phyloP scores from a whole-genome alignment of 2,888 invertebrate genomes.

The Dyspetes luteomarginatus region DNA sequence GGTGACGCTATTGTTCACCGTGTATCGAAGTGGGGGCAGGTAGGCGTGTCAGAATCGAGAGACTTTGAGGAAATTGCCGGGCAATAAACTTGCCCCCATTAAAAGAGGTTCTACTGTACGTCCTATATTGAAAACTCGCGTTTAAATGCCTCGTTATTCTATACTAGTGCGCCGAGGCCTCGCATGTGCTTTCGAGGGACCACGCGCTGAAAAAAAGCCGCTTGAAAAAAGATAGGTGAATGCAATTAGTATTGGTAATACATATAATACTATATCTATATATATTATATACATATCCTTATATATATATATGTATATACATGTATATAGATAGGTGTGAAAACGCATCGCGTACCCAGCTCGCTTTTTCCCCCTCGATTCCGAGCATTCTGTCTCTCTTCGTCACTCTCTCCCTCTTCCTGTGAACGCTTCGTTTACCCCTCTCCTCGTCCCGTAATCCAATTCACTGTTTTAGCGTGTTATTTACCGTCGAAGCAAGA shows the following conservation, averaged over 20 bases:
- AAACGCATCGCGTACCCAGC: conserved; percentile 56
- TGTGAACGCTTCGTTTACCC: conserved; percentile 61
- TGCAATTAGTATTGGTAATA: conserved; percentile 32
- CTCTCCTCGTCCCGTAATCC: conserved; percentile 57
- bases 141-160: conserved; percentile 25
- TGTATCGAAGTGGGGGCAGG: too few relatives aligned
- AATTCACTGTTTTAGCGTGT: conserved; percentile 70
- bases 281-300: background rate
- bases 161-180: background rate
- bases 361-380: conserved; percentile 44
- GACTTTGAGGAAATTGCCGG: too few relatives aligned
- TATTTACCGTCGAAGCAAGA: conserved; percentile 71
- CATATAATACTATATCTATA: conserved; percentile 5
- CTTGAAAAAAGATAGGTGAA: conserved; percentile 21
- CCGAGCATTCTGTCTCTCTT: background rate
- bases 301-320: conserved; percentile 3
- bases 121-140: conserved; percentile 14
- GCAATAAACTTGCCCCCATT: too few relatives aligned
- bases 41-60: too few relatives aligned
- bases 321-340: conserved; percentile 35
- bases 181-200: conserved; percentile 15
- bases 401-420: conserved; percentile 11
- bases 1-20: too few relatives aligned
- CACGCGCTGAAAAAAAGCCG: conserved; percentile 14
- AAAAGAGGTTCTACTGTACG: too few relatives aligned